These are phyloP conservation scores for Semnornis frantzii DNA, from an alignment of 2,113 vertebrate species.

Conservation along the genomic window DNA sequence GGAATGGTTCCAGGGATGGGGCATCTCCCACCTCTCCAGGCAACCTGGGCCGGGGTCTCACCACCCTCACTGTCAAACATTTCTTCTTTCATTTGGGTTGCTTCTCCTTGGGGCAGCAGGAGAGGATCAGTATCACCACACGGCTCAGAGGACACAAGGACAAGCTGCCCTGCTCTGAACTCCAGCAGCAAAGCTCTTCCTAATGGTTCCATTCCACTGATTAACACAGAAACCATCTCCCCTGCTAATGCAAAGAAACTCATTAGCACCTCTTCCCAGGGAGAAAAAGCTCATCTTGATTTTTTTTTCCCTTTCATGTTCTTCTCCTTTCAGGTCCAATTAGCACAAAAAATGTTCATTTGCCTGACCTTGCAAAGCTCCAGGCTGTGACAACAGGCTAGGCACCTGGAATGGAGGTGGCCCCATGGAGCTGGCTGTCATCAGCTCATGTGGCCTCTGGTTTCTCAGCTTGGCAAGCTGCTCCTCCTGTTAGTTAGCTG, in stretches of 20 bases:
- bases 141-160: accelerated
- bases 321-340: background rate
- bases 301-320: background rate
- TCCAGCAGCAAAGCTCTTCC: background rate
- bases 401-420: background rate
- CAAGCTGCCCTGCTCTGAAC: background rate
- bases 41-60: background rate
- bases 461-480: accelerated
- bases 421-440: accelerated
- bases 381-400: background rate
- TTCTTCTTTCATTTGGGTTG: background rate
- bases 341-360: background rate
- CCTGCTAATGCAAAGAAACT: background rate
- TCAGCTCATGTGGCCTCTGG: accelerated
- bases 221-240: background rate
- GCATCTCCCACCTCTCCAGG: background rate
- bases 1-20: background rate
- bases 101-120: background rate
- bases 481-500: background rate
- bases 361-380: background rate
- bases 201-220: background rate
- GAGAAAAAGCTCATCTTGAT: background rate
- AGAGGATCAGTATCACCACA: accelerated
- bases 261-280: constrained; percentile 25
- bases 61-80: no score